These are phyloP conservation scores for Eupithecia inturbata DNA, from an alignment of 2,888 invertebrate genomes.

Conservation along the genomic window DNA sequence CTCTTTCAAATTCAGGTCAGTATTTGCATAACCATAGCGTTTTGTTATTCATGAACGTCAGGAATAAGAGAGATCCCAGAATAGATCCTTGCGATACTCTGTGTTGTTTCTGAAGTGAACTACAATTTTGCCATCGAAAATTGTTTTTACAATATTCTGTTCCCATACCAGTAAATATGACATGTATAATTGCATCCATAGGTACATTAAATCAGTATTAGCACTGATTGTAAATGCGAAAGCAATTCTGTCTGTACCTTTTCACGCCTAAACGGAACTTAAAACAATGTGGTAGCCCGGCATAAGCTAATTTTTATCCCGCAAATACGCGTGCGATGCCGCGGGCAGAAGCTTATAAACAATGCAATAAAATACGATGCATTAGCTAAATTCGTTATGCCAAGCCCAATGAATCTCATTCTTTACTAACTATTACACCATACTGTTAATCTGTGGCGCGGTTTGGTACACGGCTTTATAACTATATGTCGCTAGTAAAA, in stretches of 20 bases:
- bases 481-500: background rate
- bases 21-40: slow-evolving; percentile 1
- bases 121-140: background rate
- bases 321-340: too few relatives aligned
- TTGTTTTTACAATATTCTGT: background rate
- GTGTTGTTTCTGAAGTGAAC: background rate
- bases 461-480: background rate
- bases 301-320: too few relatives aligned
- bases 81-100: slow-evolving; percentile 13
- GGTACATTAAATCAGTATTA: too few relatives aligned
- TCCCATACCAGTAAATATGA: background rate
- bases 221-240: too few relatives aligned
- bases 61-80: slow-evolving; percentile 2
- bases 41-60: background rate
- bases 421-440: background rate
- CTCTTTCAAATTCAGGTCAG: slow-evolving; percentile 95
- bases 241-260: too few relatives aligned
- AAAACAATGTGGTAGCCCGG: too few relatives aligned
- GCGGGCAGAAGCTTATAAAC: too few relatives aligned
- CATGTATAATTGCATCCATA: too few relatives aligned
- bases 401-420: background rate
- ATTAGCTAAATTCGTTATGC: too few relatives aligned
- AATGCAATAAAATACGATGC: too few relatives aligned
- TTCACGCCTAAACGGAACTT: too few relatives aligned
- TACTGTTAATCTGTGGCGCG: background rate